phyloP scores from a whole-genome alignment of 64 coral and sea anemone species.

The Dendronephthya gigantea region DNA sequence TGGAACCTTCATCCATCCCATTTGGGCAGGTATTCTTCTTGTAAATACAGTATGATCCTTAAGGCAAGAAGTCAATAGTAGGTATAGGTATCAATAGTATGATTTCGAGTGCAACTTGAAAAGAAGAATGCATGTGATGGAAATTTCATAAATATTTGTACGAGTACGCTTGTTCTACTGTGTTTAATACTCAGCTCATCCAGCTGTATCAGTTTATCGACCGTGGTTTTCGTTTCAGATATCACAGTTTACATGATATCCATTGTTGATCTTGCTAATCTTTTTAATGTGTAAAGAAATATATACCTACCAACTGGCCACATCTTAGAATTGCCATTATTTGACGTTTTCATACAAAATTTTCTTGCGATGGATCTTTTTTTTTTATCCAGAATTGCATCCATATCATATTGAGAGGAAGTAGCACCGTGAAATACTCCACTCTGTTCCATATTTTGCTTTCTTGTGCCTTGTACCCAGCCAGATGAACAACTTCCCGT shows the following conservation, averaged over 20 bases:
- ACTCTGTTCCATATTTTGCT: neutral
- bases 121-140: no score
- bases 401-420: neutral
- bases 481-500: neutral
- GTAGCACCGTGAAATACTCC: neutral
- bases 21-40: neutral
- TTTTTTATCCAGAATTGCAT: neutral
- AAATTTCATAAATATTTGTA: no score
- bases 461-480: neutral
- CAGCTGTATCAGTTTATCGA: no score
- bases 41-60: conserved; percentile 29
- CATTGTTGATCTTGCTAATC: no score
- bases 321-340: neutral
- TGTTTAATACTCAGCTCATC: no score
- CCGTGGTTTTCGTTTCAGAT: no score
- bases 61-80: neutral
- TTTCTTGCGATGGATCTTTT: neutral
- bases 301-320: neutral
- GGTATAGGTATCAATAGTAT: neutral
- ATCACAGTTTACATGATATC: no score
- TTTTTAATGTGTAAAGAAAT: no score
- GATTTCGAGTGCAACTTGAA: neutral
- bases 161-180: no score
- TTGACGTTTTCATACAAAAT: neutral
- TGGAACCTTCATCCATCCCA: neutral